A percentile compares a stretch with the other conserved stretches of the same genome.
phyloP scores from a whole-genome alignment of 1,140 invertebrate genomes.

The Rhagoletis zephyria region DNA sequence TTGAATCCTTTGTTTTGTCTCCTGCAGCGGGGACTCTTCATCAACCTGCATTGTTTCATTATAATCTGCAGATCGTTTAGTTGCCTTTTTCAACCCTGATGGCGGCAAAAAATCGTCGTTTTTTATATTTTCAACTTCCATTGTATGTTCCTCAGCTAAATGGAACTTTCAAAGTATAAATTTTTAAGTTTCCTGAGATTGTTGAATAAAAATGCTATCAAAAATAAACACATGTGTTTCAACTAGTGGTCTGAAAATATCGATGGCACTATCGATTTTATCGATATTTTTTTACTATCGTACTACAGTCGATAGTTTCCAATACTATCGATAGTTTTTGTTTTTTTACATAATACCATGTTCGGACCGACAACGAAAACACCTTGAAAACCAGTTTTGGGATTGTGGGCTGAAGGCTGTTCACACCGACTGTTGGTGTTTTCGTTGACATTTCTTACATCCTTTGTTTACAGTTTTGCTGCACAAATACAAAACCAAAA shows the following conservation, averaged over 20 bases:
- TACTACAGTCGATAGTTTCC: no score
- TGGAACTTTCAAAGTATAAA: neutral
- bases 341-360: no score
- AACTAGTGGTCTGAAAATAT: neutral
- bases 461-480: no score
- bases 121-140: conserved; percentile 75
- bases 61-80: conserved; percentile 73
- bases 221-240: conserved; percentile 16
- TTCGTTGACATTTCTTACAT: no score
- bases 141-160: conserved; percentile 52
- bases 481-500: no score
- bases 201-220: neutral
- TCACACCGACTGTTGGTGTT: no score
- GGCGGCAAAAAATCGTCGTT: conserved; percentile 76
- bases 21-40: conserved; percentile 75
- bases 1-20: conserved; percentile 68
- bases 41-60: conserved; percentile 79
- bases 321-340: no score
- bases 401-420: no score
- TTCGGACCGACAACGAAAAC: no score
- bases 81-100: conserved; percentile 74
- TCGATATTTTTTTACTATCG: no score
- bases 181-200: neutral
- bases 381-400: no score
- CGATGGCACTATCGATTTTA: no score